Base-by-base conservation (phyloP, 2,113 vertebrate species). In the Indicator maculatus region DNA sequence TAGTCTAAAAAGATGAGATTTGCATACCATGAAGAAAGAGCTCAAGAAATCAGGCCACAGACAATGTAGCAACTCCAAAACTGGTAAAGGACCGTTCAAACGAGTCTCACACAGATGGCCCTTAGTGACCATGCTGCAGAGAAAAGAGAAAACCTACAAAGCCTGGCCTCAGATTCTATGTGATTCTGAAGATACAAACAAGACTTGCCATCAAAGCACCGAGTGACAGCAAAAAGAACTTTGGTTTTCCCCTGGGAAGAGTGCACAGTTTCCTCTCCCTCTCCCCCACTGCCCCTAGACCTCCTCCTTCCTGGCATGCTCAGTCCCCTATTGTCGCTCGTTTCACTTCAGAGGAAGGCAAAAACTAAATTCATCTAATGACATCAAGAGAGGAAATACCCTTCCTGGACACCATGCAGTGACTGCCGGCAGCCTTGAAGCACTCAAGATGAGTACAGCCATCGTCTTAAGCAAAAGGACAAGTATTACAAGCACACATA, bases 381-480 rank as follows among this genome's bases (percentile, higher is more conserved):
- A 84, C 0, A 0, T 60, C 45, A 39, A 15, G 36, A 81, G 72
- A 93, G 69, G 76, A 91, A 95, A 86, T 23, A 75, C 39, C 28
- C 31, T 76, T 88, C 75, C 75, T 58, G 85, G 18, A 83, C 47
- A 86, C 61, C 60, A 41, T 44, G 47, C 56, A 70, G 36, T 14
- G 31, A 67, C 41, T 76, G 56, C 16, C 4, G 2, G 67, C 67
- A 88, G 33, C 78, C 83, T 33, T 36, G 72, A 71, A 93, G 47
- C 70, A 65, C 16, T 6, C 0, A 0, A 82, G 36, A 20, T 0
- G 0, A 72, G 28, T 26, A 33, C n/a, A 65, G 21, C 24, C 59
- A 44, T 9, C 24, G 63, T 52, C 76, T 64, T 85, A 73, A 79
- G 30, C 20, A 66, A 85, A 67, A 0, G 0, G 16, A 58, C 33